Evolutionary conservation across 2,113 vertebrate species (phyloP).

Genomic region (Isurus oxyrinchus): DNA sequence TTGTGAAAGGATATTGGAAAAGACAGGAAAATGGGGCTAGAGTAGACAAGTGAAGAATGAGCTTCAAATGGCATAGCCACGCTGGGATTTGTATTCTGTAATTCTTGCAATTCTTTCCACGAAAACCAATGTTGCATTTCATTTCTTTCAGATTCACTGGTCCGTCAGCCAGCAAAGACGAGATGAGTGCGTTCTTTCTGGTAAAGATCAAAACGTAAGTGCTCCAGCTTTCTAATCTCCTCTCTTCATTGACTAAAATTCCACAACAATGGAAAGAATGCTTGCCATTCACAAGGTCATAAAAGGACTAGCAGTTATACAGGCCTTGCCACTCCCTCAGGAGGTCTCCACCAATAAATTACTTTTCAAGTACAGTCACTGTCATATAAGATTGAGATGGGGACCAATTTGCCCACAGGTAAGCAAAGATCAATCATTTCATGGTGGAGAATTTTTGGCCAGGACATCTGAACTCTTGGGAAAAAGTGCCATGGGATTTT

Average conservation of each 20-base stretch:
- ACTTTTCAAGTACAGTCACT: neutral
- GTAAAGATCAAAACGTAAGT: slow-evolving; percentile 95
- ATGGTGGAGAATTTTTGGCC: neutral
- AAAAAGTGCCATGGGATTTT: neutral
- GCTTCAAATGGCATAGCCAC: neutral
- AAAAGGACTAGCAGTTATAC: neutral
- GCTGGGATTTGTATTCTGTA: neutral
- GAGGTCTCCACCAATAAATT: neutral
- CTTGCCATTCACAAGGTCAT: neutral
- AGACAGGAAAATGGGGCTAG: neutral
- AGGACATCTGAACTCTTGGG: neutral
- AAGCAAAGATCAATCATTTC: neutral
- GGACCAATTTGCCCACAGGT: neutral
- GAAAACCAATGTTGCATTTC: slow-evolving; percentile 32
- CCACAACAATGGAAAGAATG: slow-evolving; percentile 12
- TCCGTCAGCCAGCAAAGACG: slow-evolving; percentile 83
- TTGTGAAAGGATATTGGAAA: neutral
- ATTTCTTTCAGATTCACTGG: slow-evolving; percentile 82
- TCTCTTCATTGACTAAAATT: neutral
- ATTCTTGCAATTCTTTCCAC: neutral
- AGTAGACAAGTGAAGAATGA: neutral
- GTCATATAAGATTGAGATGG: neutral
- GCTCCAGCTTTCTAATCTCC: neutral
- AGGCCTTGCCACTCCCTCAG: neutral
- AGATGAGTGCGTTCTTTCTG: slow-evolving; percentile 88